Evolutionary conservation across 1,140 invertebrate species (phyloP).

Genomic region (Hyles euphorbiae): DNA sequence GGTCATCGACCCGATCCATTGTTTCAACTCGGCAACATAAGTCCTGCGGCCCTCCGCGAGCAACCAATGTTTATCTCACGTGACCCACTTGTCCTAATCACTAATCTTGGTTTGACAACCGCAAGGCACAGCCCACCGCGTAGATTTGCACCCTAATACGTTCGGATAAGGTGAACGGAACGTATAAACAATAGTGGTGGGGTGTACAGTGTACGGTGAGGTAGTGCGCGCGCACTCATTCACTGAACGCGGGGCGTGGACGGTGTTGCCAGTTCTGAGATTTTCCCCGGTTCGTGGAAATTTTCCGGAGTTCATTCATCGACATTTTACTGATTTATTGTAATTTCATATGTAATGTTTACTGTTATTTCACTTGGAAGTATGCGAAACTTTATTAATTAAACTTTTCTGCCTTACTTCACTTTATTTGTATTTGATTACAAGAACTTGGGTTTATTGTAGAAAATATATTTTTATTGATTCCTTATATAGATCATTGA

Average conservation of each 20-base stretch:
- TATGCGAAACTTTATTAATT: too few species aligned
- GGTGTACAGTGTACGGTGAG: slow-evolving; percentile 1
- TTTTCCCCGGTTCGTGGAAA: not conserved
- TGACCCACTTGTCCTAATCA: slow-evolving; percentile 29
- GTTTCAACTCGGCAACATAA: not conserved
- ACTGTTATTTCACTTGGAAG: too few species aligned
- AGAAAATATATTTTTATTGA: too few species aligned
- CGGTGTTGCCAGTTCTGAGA: slow-evolving; percentile 1
- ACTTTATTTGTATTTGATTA: too few species aligned
- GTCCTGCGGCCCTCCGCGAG: not conserved
- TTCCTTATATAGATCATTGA: too few species aligned
- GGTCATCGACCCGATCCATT: slow-evolving; percentile 2
- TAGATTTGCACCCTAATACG: slow-evolving; percentile 4
- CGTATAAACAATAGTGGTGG: slow-evolving; percentile 6
- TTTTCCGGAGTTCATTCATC: too few species aligned
- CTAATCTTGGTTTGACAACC: slow-evolving; percentile 26
- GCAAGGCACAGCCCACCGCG: not conserved
- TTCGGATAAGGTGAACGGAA: slow-evolving; percentile 5
- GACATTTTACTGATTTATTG: too few species aligned
- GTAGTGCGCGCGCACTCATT: slow-evolving; percentile 59
- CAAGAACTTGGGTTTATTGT: too few species aligned
- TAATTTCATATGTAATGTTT: too few species aligned
- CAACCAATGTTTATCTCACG: slow-evolving; percentile 13
- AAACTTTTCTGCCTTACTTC: too few species aligned
- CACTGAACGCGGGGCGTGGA: slow-evolving; percentile 27